Evolutionary conservation across 92 coral and sea anemone species (phyloP).

Genomic region (Hydrozoanthus gracilis): DNA sequence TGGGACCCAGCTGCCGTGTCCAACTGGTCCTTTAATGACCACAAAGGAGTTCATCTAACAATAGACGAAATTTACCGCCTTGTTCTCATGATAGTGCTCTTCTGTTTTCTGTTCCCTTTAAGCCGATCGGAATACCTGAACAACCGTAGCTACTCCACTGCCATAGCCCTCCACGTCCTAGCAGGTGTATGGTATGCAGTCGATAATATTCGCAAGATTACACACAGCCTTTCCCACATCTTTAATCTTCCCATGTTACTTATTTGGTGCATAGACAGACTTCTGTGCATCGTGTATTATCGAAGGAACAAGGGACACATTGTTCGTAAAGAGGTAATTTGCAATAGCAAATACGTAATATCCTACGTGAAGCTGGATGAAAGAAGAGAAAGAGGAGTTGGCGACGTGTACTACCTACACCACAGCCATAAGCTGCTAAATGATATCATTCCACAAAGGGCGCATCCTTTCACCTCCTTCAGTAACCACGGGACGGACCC

Average conservation of each 20-base stretch:
- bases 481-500: constrained; percentile 41
- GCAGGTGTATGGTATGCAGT: constrained; percentile 65
- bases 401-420: constrained; percentile 59
- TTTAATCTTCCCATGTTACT: constrained; percentile 56
- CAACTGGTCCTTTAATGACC: constrained; percentile 61
- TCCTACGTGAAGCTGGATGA: constrained; percentile 53
- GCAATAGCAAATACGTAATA: constrained; percentile 54
- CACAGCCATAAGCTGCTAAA: constrained; percentile 31
- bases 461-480: constrained; percentile 66
- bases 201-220: constrained; percentile 64
- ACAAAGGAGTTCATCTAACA: constrained; percentile 58
- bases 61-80: constrained; percentile 64
- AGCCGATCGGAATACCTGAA: constrained; percentile 63
- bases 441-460: constrained; percentile 57
- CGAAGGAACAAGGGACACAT: constrained; percentile 47
- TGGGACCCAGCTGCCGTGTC: constrained; percentile 70
- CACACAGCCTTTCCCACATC: constrained; percentile 61
- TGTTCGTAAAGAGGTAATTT: constrained; percentile 48
- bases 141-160: constrained; percentile 59
- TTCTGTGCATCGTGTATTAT: constrained; percentile 49
- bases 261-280: constrained; percentile 62
- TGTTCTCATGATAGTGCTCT: constrained; percentile 52
- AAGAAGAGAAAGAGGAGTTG: constrained; percentile 19
- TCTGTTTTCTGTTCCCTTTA: constrained; percentile 64
- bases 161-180: constrained; percentile 56